phyloP scores from a whole-genome alignment of 1,140 invertebrate species.

The Procambarus clarkii region DNA sequence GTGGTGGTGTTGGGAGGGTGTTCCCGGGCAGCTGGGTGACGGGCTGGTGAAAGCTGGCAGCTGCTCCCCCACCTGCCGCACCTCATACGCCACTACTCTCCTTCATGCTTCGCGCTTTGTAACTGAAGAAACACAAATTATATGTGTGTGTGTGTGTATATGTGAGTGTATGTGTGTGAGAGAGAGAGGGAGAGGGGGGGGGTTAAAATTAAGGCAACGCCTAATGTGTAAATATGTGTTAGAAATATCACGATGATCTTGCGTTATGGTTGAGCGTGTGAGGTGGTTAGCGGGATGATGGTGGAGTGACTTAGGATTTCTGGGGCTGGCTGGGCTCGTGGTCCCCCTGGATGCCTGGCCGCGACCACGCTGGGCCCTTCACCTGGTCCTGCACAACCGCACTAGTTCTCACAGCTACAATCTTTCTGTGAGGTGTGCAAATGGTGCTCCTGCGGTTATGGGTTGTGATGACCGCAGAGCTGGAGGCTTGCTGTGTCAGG shows the following conservation, averaged over 20 bases:
- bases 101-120: too few relatives aligned
- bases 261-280: not conserved
- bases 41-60: slow-evolving; percentile 56
- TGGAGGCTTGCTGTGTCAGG: not conserved
- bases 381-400: not conserved
- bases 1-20: not conserved
- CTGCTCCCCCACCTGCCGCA: slow-evolving; percentile 11
- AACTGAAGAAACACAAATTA: too few relatives aligned
- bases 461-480: too few relatives aligned
- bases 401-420: not conserved
- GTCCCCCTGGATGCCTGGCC: not conserved
- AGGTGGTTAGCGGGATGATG: not conserved
- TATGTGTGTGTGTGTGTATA: too few relatives aligned
- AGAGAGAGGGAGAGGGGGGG: too few relatives aligned
- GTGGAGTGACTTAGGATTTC: not conserved
- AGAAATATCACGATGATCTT: too few relatives aligned
- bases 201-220: too few relatives aligned
- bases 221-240: too few relatives aligned
- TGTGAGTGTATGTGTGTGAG: too few relatives aligned
- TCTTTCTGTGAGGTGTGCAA: not conserved
- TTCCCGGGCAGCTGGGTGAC: slow-evolving; percentile 29
- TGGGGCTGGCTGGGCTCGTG: not conserved
- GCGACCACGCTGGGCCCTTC: not conserved
- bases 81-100: too few relatives aligned
- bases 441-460: not conserved